These are phyloP conservation scores for Sabellastarte sp. DNA, from an alignment of 2,888 invertebrate genomes.

Conservation along the genomic window DNA sequence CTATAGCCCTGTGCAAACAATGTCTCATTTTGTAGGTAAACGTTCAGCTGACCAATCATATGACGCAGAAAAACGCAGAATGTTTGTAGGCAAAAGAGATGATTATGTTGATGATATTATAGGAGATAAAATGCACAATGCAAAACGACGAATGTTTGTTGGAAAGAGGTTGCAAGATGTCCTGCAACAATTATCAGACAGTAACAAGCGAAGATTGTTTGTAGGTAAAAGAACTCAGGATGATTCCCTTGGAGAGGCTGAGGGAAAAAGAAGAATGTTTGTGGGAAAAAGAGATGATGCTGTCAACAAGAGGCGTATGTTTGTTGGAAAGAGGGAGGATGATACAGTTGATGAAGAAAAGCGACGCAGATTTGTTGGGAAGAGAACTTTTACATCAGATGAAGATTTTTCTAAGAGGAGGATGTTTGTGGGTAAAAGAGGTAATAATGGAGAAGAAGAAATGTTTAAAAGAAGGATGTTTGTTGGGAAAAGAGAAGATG, in stretches of 20 bases:
- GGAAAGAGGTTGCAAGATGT: no score
- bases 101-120: no score
- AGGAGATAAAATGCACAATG: no score
- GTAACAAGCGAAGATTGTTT: neutral
- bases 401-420: slow-evolving; percentile 13
- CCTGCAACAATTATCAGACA: no score
- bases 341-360: neutral
- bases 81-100: no score
- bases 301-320: neutral
- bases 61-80: no score
- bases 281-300: neutral
- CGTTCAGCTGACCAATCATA: no score
- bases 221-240: neutral
- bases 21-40: no score
- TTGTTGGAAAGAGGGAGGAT: neutral
- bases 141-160: no score
- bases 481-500: slow-evolving; percentile 1
- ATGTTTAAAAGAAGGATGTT: neutral
- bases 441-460: neutral
- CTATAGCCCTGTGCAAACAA: no score
- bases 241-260: no score
- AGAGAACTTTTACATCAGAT: slow-evolving; percentile 8
- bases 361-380: slow-evolving; percentile 19
- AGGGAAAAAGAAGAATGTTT: neutral
- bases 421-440: slow-evolving; percentile 5